phyloP scores from a whole-genome alignment of 1,140 invertebrate genomes.

The Metaphire vulgaris region DNA sequence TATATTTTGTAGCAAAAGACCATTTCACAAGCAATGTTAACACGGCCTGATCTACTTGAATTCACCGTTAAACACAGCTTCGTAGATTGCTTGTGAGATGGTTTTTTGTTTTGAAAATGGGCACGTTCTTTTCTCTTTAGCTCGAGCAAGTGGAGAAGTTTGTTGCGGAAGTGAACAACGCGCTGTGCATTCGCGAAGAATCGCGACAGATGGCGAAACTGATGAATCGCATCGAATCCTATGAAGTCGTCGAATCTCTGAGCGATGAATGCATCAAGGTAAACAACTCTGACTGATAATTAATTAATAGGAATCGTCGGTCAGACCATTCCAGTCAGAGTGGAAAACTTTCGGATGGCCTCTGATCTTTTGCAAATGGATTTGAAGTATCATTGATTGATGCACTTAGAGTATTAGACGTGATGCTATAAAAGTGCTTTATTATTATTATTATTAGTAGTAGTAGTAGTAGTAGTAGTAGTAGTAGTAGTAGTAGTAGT shows the following conservation, averaged over 20 bases:
- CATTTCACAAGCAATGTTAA: too few relatives aligned
- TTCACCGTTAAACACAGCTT: too few relatives aligned
- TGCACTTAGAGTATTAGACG: too few relatives aligned
- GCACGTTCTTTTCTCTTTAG: slow-evolving; percentile 52
- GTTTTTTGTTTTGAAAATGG: too few relatives aligned
- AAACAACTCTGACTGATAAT: not conserved
- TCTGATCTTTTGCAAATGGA: not conserved
- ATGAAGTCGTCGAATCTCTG: slow-evolving; percentile 68
- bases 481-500: not conserved
- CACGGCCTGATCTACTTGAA: too few relatives aligned
- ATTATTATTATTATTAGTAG: too few relatives aligned
- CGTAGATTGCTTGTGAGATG: too few relatives aligned
- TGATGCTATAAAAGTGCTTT: too few relatives aligned
- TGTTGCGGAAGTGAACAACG: slow-evolving; percentile 72
- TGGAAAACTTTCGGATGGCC: not conserved
- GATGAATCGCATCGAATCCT: slow-evolving; percentile 75
- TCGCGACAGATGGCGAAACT: slow-evolving; percentile 66
- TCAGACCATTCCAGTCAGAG: not conserved
- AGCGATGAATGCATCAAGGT: slow-evolving; percentile 49
- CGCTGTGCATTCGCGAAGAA: slow-evolving; percentile 72
- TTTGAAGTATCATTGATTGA: too few relatives aligned
- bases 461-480: too few relatives aligned
- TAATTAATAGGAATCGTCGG: not conserved
- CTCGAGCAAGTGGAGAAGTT: slow-evolving; percentile 76
- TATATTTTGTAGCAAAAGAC: too few relatives aligned